Evolutionary conservation across 92 coral and sea anemone species (phyloP).

Genomic region (Epizoanthus stellaris): DNA sequence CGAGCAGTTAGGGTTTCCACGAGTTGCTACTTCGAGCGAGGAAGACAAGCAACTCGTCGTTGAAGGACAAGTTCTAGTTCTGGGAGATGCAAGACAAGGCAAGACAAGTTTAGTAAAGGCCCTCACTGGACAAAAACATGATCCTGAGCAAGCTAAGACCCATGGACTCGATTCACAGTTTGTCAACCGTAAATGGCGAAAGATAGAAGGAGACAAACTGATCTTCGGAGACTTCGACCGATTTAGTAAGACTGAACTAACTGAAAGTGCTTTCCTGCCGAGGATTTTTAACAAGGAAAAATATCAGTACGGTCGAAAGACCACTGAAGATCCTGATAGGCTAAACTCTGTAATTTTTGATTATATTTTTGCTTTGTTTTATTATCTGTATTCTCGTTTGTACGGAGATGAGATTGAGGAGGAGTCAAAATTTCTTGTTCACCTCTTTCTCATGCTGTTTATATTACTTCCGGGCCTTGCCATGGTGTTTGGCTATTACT

Average conservation of each 20-base stretch:
- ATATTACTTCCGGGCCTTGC: background rate
- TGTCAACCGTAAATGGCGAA: slow-evolving; percentile 51
- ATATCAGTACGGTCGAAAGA: slow-evolving; percentile 8
- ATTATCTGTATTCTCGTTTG: background rate
- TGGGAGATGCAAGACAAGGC: slow-evolving; percentile 62
- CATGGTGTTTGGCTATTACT: background rate
- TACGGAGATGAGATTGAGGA: background rate
- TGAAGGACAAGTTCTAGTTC: slow-evolving; percentile 61
- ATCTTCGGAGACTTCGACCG: slow-evolving; percentile 38
- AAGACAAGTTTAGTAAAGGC: slow-evolving; percentile 61
- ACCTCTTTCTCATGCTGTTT: background rate
- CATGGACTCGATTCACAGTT: slow-evolving; percentile 44
- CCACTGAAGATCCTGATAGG: background rate
- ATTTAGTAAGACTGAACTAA: slow-evolving; percentile 11
- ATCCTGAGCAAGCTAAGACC: slow-evolving; percentile 40
- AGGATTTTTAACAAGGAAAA: slow-evolving; percentile 32
- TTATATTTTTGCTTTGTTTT: background rate
- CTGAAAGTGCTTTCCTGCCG: slow-evolving; percentile 19
- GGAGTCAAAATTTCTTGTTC: background rate
- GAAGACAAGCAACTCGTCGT: slow-evolving; percentile 38
- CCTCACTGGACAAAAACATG: slow-evolving; percentile 54
- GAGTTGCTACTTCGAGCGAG: slow-evolving; percentile 20
- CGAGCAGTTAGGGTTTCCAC: slow-evolving; percentile 23
- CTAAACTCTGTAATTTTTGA: background rate
- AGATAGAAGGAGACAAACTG: slow-evolving; percentile 13